Conservation (phyloP, 2,113 vertebrate genomes). For the human (Homo sapiens) region GRCh38 chr4:19735001-19735500, state of each 20-base stretch:
- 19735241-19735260: slow-evolving; percentile 24
- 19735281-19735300: not conserved
- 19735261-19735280: not conserved
- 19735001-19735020: not conserved
- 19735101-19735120: not conserved
- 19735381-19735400: not conserved
- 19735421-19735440: not conserved
- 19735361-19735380: not conserved
- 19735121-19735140: not conserved
- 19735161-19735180: not conserved
- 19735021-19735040: not conserved
- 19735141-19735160: slow-evolving; percentile 6
- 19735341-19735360: not conserved
- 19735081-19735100: not conserved
- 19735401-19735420: not conserved
- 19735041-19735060: not conserved
- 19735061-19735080: not conserved
- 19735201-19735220: not conserved
- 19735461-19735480: not conserved
- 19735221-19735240: not conserved
- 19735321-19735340: not conserved
- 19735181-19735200: not conserved
- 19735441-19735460: not conserved
- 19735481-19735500: not conserved
- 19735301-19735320: not conserved